These are phyloP conservation scores for Stenchaetothrips biformis DNA, from an alignment of 2,888 invertebrate species.

Conservation along the genomic window DNA sequence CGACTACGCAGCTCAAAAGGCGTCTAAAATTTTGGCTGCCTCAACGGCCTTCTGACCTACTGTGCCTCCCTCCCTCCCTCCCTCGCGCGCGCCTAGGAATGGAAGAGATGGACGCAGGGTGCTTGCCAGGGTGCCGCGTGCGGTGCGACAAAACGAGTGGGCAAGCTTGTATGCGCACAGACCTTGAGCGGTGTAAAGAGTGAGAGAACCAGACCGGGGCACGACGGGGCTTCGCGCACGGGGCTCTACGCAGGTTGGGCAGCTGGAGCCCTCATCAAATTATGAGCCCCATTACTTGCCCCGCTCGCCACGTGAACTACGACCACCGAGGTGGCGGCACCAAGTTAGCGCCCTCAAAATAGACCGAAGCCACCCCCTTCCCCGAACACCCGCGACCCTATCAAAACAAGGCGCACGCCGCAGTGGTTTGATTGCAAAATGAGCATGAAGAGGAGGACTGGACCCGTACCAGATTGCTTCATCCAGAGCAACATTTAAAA, in stretches of 20 bases:
- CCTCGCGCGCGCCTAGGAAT: no score
- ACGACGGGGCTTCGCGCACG: not conserved
- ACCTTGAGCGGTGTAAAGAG: constrained; percentile 37
- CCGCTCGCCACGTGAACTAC: not conserved
- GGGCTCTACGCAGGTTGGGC: not conserved
- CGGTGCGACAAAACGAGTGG: not conserved
- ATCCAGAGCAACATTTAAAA: no score
- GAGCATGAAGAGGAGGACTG: no score
- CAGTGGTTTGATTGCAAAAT: no score
- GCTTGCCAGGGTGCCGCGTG: constrained; percentile 30
- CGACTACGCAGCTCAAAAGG: no score
- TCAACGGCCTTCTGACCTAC: no score
- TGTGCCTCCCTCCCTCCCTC: no score
- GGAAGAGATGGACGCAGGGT: not conserved
- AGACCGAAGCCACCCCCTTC: not conserved
- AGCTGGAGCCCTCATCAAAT: not conserved
- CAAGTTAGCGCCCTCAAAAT: not conserved
- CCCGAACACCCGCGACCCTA: not conserved
- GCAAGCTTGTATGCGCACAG: not conserved
- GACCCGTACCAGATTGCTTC: no score
- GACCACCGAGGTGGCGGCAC: not conserved
- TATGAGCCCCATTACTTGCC: not conserved
- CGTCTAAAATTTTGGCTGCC: no score
- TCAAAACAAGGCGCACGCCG: not conserved
- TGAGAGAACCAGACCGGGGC: no score